Conservation (phyloP, 2,888 invertebrate species). For the Drosophila nigritarsus region DNA sequence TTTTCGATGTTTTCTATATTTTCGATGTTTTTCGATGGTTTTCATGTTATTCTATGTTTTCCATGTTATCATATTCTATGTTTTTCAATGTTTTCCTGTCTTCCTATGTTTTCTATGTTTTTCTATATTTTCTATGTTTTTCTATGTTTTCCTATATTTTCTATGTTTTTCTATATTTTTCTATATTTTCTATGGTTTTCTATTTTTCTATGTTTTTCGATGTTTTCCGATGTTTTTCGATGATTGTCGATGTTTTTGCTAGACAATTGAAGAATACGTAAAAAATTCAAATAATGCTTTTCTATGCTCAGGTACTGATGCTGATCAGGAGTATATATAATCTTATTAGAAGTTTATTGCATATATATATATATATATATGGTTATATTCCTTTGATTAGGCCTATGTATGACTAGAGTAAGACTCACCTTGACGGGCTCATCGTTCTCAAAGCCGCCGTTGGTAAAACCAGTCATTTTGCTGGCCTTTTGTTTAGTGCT, state of each 20-base stretch:
- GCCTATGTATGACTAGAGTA: not conserved
- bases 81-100: no score
- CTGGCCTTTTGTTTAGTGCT: slow-evolving; percentile 30
- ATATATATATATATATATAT: not conserved
- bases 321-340: not conserved
- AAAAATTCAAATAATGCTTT: not conserved
- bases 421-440: slow-evolving; percentile 84
- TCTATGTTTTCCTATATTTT: not conserved
- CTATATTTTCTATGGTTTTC: no score
- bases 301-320: not conserved
- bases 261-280: not conserved
- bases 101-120: no score
- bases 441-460: slow-evolving; percentile 84
- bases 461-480: slow-evolving; percentile 84
- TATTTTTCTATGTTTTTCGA: no score
- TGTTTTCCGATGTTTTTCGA: not conserved
- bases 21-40: no score
- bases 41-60: not conserved
- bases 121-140: no score
- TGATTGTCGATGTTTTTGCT: not conserved
- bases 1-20: no score
- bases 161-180: no score
- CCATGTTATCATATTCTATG: no score
- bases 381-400: not conserved
- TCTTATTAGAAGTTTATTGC: not conserved